Percentiles rank a stretch among this genome's conserved stretches.
Evolutionary conservation across 2,888 invertebrate species (phyloP).

Genomic region (Crioceris asparagi): DNA sequence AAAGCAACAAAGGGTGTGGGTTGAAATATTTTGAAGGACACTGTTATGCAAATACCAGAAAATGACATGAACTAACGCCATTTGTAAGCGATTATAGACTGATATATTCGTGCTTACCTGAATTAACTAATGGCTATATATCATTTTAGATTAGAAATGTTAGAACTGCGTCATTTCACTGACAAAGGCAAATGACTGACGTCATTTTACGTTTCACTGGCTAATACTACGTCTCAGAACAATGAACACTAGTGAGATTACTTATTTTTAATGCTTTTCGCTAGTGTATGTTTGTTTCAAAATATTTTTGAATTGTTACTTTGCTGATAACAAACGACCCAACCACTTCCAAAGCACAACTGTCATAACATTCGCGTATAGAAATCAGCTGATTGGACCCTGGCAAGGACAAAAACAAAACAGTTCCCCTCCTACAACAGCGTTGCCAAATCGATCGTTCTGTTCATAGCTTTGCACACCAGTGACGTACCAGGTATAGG

Average conservation of each 20-base stretch:
- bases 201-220: conserved; percentile 40
- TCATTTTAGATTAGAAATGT: conserved; percentile 9
- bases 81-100: conserved; percentile 3
- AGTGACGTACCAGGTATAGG: too few relatives aligned
- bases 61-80: conserved; percentile 9
- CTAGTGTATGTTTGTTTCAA: too few relatives aligned
- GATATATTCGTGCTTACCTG: conserved; percentile 12
- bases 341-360: conserved; percentile 10
- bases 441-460: too few relatives aligned
- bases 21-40: conserved; percentile 27
- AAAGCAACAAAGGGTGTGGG: conserved; percentile 32
- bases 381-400: conserved; percentile 32
- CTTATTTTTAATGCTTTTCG: too few relatives aligned
- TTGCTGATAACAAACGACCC: too few relatives aligned
- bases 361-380: conserved; percentile 26
- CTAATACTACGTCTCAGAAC: too few relatives aligned
- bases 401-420: conserved; percentile 19
- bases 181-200: conserved; percentile 41
- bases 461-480: too few relatives aligned
- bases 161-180: conserved; percentile 49
- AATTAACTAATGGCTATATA: conserved; percentile 13
- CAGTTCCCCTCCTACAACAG: conserved; percentile 9
- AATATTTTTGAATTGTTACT: too few relatives aligned
- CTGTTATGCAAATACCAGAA: conserved; percentile 15
- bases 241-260: too few relatives aligned